Conservation (phyloP, 1,140 invertebrate genomes). For the Procambarus clarkii region DNA sequence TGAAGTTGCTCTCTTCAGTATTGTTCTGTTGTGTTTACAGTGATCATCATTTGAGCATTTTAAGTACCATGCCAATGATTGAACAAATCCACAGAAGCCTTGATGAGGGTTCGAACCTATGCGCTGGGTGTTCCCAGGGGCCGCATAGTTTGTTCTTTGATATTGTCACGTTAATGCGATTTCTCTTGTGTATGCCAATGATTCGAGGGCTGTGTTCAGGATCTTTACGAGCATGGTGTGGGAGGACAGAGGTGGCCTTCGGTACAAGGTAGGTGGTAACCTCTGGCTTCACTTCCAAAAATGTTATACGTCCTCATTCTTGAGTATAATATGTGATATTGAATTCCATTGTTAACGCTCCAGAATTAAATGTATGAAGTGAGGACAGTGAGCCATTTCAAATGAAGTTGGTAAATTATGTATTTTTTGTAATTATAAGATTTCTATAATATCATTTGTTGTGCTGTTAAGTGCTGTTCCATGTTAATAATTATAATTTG, state of each 20-base stretch:
- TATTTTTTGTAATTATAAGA: background rate
- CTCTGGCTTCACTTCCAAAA: background rate
- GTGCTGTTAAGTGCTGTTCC: background rate
- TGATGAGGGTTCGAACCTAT: too few relatives aligned
- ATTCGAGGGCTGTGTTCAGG: background rate
- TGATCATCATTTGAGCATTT: background rate
- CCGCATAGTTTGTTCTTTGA: too few relatives aligned
- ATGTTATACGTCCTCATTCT: background rate
- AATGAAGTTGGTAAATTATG: background rate
- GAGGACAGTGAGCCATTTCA: background rate
- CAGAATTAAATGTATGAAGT: background rate
- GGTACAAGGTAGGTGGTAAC: background rate
- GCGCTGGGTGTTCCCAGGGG: too few relatives aligned
- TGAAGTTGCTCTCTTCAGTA: slow-evolving; percentile 1
- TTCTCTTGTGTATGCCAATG: background rate
- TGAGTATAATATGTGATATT: background rate
- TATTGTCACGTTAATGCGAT: too few relatives aligned
- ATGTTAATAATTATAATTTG: background rate
- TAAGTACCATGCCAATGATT: background rate
- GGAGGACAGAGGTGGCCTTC: background rate
- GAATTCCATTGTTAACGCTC: background rate
- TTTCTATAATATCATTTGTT: background rate
- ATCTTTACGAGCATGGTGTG: background rate
- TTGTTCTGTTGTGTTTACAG: background rate
- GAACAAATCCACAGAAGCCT: too few relatives aligned